These are phyloP conservation scores for Autographa pulchrina DNA, from an alignment of 2,888 invertebrate genomes.

Conservation along the genomic window DNA sequence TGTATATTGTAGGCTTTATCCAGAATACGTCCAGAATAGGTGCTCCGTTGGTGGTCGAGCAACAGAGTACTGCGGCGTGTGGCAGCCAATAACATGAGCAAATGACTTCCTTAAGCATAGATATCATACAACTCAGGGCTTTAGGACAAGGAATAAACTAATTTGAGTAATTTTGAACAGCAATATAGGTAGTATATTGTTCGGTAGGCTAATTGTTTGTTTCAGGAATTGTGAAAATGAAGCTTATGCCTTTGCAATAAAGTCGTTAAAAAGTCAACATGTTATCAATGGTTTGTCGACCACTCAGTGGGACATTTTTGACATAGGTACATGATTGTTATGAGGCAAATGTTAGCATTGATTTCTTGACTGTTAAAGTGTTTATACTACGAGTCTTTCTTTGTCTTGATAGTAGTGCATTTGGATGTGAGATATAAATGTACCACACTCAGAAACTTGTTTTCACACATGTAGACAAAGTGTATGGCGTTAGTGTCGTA, in stretches of 20 bases:
- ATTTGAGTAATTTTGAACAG: neutral
- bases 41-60: constrained; percentile 61
- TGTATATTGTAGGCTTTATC: neutral
- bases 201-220: no score
- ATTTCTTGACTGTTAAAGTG: no score
- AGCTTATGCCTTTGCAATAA: neutral
- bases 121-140: constrained; percentile 24
- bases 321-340: no score
- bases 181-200: neutral
- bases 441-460: no score
- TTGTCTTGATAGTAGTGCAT: no score
- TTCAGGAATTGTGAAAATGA: neutral
- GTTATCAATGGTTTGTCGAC: no score
- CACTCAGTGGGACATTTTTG: no score
- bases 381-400: no score
- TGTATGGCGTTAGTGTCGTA: neutral
- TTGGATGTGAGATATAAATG: no score
- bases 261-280: neutral
- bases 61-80: constrained; percentile 54
- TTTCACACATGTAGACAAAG: no score
- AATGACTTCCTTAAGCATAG: constrained; percentile 50
- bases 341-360: no score
- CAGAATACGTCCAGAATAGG: constrained; percentile 63
- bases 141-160: constrained; percentile 13
- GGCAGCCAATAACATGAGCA: constrained; percentile 59